Percentiles rank a stretch among this genome's conserved stretches.
phyloP scores from a whole-genome alignment of 2,113 vertebrate genomes.

The Parus major region DNA sequence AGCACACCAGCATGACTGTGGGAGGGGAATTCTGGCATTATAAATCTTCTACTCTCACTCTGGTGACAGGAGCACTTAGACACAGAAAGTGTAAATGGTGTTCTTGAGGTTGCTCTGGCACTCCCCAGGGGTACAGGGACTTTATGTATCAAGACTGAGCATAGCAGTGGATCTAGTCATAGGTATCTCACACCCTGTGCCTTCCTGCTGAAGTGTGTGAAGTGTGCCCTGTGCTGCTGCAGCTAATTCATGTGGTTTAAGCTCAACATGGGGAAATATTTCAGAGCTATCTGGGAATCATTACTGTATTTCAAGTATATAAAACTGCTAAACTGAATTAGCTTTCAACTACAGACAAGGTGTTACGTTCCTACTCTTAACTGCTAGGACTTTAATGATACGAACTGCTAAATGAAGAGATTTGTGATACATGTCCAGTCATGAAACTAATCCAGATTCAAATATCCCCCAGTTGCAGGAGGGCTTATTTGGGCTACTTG shows the following conservation, averaged over 20 bases:
- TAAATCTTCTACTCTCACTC: not conserved
- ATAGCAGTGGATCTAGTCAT: not conserved
- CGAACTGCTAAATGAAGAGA: not conserved
- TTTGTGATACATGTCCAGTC: not conserved
- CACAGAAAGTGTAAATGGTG: not conserved
- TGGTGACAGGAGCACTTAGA: not conserved
- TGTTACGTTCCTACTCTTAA: not conserved
- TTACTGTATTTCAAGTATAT: not conserved
- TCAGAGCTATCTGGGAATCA: not conserved
- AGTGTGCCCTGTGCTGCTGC: not conserved
- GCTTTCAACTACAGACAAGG: not conserved
- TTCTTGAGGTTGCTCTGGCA: not conserved
- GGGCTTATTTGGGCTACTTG: not conserved
- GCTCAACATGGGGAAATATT: not conserved
- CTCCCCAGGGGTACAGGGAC: not conserved
- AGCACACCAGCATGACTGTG: not conserved
- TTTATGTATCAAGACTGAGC: not conserved
- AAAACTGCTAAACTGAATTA: not conserved
- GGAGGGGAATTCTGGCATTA: not conserved
- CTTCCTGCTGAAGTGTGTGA: not conserved
- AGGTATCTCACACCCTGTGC: accelerated
- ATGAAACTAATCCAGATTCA: not conserved
- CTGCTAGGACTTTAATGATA: not conserved
- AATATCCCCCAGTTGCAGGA: not conserved
- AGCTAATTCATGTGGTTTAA: not conserved